These are phyloP conservation scores for Laspeyria flexula DNA, from an alignment of 2,888 invertebrate genomes.

Conservation along the genomic window DNA sequence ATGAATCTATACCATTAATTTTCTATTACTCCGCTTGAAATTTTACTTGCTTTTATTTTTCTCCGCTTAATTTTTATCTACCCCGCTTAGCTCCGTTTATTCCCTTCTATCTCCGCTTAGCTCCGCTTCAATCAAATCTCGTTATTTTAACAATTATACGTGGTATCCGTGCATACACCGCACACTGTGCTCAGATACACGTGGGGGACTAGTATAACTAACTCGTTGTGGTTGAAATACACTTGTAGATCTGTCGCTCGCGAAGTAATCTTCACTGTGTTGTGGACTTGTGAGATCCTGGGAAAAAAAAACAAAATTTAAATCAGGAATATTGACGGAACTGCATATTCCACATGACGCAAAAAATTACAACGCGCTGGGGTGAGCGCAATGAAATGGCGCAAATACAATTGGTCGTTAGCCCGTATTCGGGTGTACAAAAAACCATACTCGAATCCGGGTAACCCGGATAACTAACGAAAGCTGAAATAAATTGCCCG, in stretches of 20 bases:
- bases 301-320: slow-evolving; percentile 20
- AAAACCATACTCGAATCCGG: too few species aligned
- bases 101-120: neutral
- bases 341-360: too few species aligned
- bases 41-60: too few species aligned
- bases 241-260: slow-evolving; percentile 55
- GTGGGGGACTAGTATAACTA: slow-evolving; percentile 59
- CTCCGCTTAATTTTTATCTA: too few species aligned
- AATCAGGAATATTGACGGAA: neutral
- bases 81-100: too few species aligned
- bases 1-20: neutral
- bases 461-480: too few species aligned
- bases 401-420: too few species aligned
- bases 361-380: too few species aligned
- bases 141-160: slow-evolving; percentile 33
- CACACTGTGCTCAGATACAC: slow-evolving; percentile 57
- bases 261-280: slow-evolving; percentile 54
- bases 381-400: too few species aligned
- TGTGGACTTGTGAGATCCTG: slow-evolving; percentile 52
- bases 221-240: slow-evolving; percentile 51
- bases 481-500: too few species aligned
- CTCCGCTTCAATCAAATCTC: neutral
- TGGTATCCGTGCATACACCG: slow-evolving; percentile 54
- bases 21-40: too few species aligned
- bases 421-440: too few species aligned